Conservation (phyloP, 2,797 vertebrate genomes). For the Typhlichthys subterraneus region DNA sequence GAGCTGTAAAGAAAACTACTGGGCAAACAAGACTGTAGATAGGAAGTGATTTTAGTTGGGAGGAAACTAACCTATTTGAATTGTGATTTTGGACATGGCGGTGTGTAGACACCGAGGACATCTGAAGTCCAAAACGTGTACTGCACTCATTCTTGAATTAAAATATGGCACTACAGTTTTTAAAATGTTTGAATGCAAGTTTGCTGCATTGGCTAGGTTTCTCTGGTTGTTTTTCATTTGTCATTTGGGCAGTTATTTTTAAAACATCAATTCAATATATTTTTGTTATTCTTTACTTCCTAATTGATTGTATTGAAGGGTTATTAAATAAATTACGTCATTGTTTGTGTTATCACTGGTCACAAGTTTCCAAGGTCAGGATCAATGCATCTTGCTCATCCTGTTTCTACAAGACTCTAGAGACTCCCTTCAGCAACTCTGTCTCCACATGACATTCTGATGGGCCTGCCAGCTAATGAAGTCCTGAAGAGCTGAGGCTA, state of each 20-base stretch:
- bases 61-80: constrained; percentile 74
- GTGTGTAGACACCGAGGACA: constrained; percentile 51
- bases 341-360: too few relatives aligned
- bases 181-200: too few relatives aligned
- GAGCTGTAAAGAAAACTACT: too few relatives aligned
- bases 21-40: not conserved
- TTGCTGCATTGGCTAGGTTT: too few relatives aligned
- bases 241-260: too few relatives aligned
- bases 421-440: constrained; percentile 48
- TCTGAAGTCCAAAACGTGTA: constrained; percentile 58
- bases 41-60: constrained; percentile 49
- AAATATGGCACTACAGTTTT: too few relatives aligned
- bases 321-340: too few relatives aligned
- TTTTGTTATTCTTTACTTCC: too few relatives aligned
- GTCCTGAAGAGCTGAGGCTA: constrained; percentile 35
- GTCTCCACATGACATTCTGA: constrained; percentile 44
- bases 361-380: constrained; percentile 13
- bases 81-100: constrained; percentile 62
- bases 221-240: too few relatives aligned
- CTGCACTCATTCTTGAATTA: constrained; percentile 9
- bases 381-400: not conserved
- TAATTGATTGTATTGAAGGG: too few relatives aligned
- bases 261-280: too few relatives aligned
- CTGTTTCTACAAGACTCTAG: not conserved
- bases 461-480: constrained; percentile 49